These are phyloP conservation scores for Drosophila kohkoa DNA, from an alignment of 1,140 invertebrate genomes.

Conservation along the genomic window DNA sequence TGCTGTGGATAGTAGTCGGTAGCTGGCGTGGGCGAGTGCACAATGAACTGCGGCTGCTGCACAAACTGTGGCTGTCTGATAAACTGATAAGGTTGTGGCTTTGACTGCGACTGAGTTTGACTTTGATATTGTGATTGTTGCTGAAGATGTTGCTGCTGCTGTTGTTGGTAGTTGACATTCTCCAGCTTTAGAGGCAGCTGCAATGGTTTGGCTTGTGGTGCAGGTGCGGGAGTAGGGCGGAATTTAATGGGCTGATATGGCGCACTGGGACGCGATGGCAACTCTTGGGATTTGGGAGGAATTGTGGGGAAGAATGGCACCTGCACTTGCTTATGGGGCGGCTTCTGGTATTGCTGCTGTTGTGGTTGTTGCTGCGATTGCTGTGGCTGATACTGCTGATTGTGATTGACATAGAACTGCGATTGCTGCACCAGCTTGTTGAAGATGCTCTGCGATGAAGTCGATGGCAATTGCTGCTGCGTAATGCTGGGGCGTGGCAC, in stretches of 20 bases:
- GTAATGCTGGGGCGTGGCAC: conserved; percentile 52
- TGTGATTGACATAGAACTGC: conserved; percentile 85
- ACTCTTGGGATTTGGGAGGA: conserved; percentile 83
- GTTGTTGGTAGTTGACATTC: conserved; percentile 70
- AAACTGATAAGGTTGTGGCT: conserved; percentile 85
- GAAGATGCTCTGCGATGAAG: conserved; percentile 67
- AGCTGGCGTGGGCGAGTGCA: conserved; percentile 81
- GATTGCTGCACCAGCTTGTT: conserved; percentile 82
- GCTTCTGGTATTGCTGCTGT: conserved; percentile 68
- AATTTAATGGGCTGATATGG: conserved; percentile 84
- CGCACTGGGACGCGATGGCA: conserved; percentile 70
- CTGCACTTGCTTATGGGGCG: conserved; percentile 75
- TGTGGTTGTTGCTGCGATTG: conserved; percentile 48
- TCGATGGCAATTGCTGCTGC: conserved; percentile 65
- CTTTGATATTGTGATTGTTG: conserved; percentile 63
- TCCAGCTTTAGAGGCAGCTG: conserved; percentile 70
- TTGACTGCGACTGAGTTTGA: conserved; percentile 41
- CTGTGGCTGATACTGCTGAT: conserved; percentile 75
- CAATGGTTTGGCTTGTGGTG: conserved; percentile 72
- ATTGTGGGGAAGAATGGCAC: conserved; percentile 85
- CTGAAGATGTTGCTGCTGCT: conserved; percentile 64
- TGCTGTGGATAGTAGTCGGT: conserved; percentile 74
- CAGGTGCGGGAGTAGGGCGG: conserved; percentile 68
- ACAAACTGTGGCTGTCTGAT: conserved; percentile 70
- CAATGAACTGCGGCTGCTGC: conserved; percentile 49